phyloP scores from a whole-genome alignment of 2,797 vertebrate species.

The Glyptemys insculpta region DNA sequence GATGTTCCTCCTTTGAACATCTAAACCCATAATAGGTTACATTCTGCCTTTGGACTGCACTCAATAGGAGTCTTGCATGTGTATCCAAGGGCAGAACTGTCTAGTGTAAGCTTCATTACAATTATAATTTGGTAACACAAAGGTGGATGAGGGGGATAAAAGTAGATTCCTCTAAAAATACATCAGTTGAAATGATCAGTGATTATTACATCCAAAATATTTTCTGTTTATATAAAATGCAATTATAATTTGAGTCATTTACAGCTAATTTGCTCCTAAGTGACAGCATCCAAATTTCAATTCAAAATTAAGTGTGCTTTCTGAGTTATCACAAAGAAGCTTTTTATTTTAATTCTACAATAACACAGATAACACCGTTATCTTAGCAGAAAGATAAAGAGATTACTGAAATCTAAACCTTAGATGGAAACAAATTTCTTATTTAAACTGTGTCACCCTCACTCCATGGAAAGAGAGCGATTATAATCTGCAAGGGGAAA shows the following conservation, averaged over 20 bases:
- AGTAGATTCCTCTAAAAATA: background rate
- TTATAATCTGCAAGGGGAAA: slow-evolving; percentile 48
- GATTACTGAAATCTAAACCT: slow-evolving; percentile 62
- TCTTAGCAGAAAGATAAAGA: slow-evolving; percentile 48
- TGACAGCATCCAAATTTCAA: slow-evolving; percentile 12
- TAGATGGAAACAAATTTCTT: slow-evolving; percentile 67
- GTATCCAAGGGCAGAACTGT: background rate
- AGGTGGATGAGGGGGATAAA: background rate
- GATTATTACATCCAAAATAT: background rate
- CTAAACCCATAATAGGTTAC: background rate
- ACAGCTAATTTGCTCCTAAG: background rate
- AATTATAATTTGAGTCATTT: slow-evolving; percentile 27
- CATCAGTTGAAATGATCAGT: background rate
- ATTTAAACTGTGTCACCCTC: slow-evolving; percentile 59
- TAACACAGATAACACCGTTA: slow-evolving; percentile 29
- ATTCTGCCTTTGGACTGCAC: background rate
- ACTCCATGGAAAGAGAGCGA: slow-evolving; percentile 47
- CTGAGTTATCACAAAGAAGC: background rate
- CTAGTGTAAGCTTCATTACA: background rate
- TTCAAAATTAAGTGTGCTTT: background rate
- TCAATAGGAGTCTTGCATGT: background rate
- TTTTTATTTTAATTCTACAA: slow-evolving; percentile 51
- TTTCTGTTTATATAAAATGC: background rate
- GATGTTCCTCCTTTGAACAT: background rate
- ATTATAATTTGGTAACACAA: background rate